phyloP scores from a whole-genome alignment of 2,888 invertebrate species.

The Holacanthella duospinosa region DNA sequence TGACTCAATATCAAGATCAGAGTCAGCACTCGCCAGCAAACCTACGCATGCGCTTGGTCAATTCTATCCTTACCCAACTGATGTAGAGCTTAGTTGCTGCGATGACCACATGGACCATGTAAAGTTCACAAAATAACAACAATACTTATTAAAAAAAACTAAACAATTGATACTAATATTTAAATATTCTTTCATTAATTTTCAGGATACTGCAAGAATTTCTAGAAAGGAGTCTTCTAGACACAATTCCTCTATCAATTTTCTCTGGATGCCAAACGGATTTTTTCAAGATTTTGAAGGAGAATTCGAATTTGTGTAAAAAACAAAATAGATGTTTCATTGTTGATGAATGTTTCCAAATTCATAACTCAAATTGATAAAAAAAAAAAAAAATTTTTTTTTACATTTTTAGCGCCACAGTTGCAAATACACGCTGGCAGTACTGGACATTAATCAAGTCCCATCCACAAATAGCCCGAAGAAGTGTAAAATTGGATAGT shows the following conservation, averaged over 20 bases:
- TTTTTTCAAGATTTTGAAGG: not conserved
- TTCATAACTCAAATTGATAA: not conserved
- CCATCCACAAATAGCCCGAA: not conserved
- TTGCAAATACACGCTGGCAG: not conserved
- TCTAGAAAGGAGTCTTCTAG: not conserved
- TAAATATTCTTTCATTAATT: not conserved
- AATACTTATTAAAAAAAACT: not conserved
- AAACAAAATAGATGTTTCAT: not conserved
- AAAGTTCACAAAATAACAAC: not conserved
- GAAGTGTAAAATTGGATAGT: constrained; percentile 1
- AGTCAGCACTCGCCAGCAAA: too few species aligned
- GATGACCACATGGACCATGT: not conserved
- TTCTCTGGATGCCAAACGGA: not conserved
- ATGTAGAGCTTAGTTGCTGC: not conserved
- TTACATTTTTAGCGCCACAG: not conserved
- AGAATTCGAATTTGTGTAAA: not conserved
- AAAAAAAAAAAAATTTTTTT: not conserved
- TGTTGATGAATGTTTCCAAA: too few species aligned
- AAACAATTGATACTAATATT: not conserved
- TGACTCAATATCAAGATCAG: not conserved
- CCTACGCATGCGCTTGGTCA: not conserved
- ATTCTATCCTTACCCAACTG: not conserved
- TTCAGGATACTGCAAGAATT: not conserved
- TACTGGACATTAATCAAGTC: not conserved
- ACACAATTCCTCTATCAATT: not conserved